A percentile compares a stretch with the other conserved stretches of the same genome.
These are phyloP conservation scores for Apamea epomidion DNA, from an alignment of 2,888 invertebrate species.

Conservation along the genomic window DNA sequence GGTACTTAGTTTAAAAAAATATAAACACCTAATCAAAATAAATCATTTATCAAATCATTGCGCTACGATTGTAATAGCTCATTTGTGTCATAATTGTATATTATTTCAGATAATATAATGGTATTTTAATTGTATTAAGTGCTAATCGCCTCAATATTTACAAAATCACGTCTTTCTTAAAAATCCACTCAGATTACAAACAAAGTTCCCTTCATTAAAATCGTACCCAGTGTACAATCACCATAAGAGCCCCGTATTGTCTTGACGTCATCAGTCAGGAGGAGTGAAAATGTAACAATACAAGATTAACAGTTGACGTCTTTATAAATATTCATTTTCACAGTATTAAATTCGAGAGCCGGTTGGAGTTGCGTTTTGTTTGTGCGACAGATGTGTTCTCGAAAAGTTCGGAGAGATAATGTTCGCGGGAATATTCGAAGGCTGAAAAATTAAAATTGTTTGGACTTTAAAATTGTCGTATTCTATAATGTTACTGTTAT, in stretches of 20 bases:
- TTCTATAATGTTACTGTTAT: neutral
- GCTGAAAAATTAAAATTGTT: conserved; percentile 1
- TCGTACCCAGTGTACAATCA: conserved; percentile 73
- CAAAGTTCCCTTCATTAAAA: conserved; percentile 15
- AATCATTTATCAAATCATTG: too few species aligned
- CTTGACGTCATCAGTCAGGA: conserved; percentile 87
- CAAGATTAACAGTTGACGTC: conserved; percentile 88
- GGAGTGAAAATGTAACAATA: conserved; percentile 88
- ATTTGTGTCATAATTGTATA: too few species aligned
- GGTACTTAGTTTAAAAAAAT: too few species aligned
- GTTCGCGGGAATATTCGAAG: conserved; percentile 29
- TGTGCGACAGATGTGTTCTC: conserved; percentile 84
- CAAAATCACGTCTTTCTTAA: neutral
- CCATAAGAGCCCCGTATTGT: conserved; percentile 84
- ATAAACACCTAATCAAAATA: too few species aligned
- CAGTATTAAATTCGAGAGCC: conserved; percentile 83
- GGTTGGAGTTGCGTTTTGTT: conserved; percentile 82
- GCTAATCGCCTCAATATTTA: neutral
- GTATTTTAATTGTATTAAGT: too few species aligned
- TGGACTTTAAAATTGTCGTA: neutral
- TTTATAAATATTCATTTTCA: conserved; percentile 90
- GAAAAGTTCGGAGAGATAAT: conserved; percentile 55
- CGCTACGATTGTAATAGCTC: too few species aligned
- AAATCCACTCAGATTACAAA: neutral
- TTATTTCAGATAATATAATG: too few species aligned